A percentile compares a stretch with the other conserved stretches of the same genome.
Evolutionary conservation across 2,113 vertebrate genomes (phyloP).

Genomic region (Nycticorax nycticorax): DNA sequence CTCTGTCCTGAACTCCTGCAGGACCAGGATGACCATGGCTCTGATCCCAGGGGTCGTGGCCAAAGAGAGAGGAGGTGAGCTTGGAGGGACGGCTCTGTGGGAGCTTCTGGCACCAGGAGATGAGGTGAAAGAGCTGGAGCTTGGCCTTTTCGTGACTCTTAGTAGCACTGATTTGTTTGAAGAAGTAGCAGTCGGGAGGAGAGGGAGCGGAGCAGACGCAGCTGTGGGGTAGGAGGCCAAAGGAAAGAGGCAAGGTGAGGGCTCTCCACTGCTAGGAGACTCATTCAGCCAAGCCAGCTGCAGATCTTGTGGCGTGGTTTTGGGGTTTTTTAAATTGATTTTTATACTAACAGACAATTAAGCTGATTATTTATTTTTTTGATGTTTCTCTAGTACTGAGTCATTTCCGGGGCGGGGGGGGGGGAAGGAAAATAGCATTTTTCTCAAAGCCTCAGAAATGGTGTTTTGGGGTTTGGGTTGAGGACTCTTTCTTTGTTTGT

Average conservation of each 20-base stretch:
- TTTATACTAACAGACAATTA: slow-evolving; percentile 35
- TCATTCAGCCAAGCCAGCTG: not conserved
- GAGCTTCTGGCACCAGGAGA: not conserved
- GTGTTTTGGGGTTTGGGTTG: not conserved
- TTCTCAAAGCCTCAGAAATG: not conserved
- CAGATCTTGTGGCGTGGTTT: not conserved
- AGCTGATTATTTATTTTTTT: not conserved
- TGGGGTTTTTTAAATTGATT: not conserved
- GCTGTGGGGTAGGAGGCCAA: not conserved
- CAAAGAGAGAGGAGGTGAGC: not conserved
- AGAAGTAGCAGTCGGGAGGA: not conserved
- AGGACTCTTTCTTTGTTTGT: not conserved
- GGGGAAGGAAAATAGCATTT: not conserved
- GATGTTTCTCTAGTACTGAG: slow-evolving; percentile 45
- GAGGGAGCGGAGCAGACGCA: not conserved
- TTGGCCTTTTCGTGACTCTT: not conserved
- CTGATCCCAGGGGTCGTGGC: accelerated
- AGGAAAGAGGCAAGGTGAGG: not conserved
- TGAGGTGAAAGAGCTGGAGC: not conserved
- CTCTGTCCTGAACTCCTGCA: not conserved
- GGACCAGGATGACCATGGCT: accelerated
- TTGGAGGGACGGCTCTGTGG: not conserved
- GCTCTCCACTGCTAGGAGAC: not conserved
- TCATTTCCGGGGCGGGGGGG: slow-evolving; percentile 53
- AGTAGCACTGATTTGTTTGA: not conserved